Base-by-base conservation (phyloP, 2,113 vertebrate species). In the Tachuris rubrigastra region DNA sequence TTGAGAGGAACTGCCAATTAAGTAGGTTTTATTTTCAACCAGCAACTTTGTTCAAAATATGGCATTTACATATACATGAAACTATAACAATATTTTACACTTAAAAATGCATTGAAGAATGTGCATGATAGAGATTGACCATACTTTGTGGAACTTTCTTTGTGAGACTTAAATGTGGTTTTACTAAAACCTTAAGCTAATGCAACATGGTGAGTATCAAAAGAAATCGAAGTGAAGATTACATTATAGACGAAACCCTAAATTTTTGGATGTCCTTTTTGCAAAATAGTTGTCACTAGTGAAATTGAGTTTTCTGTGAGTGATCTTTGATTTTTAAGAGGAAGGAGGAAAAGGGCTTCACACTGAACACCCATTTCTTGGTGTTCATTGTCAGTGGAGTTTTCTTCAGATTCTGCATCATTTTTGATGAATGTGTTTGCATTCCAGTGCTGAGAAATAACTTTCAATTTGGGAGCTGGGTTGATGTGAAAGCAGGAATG, bases 401-500 rank as follows among this genome's bases (percentile, higher is more conserved):
- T 90, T 87, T 46, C 30, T 85, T 69, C 62, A 53, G 77, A 24
- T 69, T 87, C 62, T 71, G 84, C 88, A 90, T 95, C 93, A n/a
- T 91, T 96, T 93, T 89, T 97, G 96, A 97, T 97, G 97, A 98
- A 90, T 96, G 96, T 82, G 25, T 97, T 97, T 96, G 92, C 97
- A 96, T 98, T 98, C 98, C 95, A 87, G 28, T 39, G 55, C 66
- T 49, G 94, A 97, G 97, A 95, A 98, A 94, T 97, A 97, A 97
- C 97, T 98, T 98, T 98, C 98, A 98, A 95, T 96, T 84, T 94
- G 85, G 96, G 90, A 93, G 63, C 90, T 97, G 78, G 95, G 88
- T 90, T 97, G 98, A 98, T 46, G 81, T 98, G 94, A 97, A 91
- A 80, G 97, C 85, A 95, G 94, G 98, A 98, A 98, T 98, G 97